These are phyloP conservation scores for Miichthys miiuy DNA, from an alignment of 2,797 vertebrate species.

Conservation along the genomic window DNA sequence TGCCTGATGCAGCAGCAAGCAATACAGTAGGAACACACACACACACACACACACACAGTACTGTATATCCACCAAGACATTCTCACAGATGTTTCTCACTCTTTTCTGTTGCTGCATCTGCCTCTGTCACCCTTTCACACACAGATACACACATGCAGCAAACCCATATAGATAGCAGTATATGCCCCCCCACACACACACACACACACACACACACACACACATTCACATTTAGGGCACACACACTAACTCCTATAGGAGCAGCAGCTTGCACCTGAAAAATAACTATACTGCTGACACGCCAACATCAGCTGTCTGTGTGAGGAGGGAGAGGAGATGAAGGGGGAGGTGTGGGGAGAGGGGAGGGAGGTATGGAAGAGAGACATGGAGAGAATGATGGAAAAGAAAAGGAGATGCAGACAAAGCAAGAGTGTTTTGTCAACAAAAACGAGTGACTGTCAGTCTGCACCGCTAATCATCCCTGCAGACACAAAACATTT, in stretches of 20 bases:
- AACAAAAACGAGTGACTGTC: conserved; percentile 13
- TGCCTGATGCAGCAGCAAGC: conserved; percentile 52
- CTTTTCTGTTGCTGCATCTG: background rate
- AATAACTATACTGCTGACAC: conserved; percentile 70
- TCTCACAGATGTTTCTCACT: conserved; percentile 21
- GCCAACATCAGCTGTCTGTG: conserved; percentile 64
- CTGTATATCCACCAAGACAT: conserved; percentile 4
- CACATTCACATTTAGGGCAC: background rate
- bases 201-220: background rate
- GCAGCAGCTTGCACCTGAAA: conserved; percentile 61
- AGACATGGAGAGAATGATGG: conserved; percentile 22
- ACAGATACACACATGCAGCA: conserved; percentile 15
- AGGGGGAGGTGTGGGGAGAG: background rate
- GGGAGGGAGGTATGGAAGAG: conserved; percentile 4
- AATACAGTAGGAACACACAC: background rate
- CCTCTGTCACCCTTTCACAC: background rate
- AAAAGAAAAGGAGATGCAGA: conserved; percentile 20
- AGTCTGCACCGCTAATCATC: background rate
- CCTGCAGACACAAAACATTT: background rate
- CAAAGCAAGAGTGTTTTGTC: conserved; percentile 39
- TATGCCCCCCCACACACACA: conserved; percentile 7
- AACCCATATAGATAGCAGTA: conserved; percentile 27
- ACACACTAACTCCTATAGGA: conserved; percentile 45
- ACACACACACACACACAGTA: background rate
- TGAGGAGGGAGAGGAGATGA: background rate